Evolutionary conservation across 2,797 vertebrate genomes (phyloP).

Genomic region (Gadopsis marmoratus): DNA sequence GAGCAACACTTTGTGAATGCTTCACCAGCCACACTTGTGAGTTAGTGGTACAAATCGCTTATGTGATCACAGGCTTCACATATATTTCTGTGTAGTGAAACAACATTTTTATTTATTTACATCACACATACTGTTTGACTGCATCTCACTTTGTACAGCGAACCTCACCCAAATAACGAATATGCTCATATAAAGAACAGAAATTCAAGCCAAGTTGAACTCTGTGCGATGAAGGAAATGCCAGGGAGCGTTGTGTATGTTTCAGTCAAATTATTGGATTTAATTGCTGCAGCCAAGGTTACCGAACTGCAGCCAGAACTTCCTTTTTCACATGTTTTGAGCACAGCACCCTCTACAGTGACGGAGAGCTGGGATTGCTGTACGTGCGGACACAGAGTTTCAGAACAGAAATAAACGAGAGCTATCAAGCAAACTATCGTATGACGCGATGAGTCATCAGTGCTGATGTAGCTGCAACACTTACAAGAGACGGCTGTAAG

Average conservation of each 20-base stretch:
- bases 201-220: background rate
- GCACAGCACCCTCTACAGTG: background rate
- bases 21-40: background rate
- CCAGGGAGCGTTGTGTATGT: background rate
- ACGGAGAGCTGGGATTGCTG: background rate
- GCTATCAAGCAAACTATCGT: conserved; percentile 58
- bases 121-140: background rate
- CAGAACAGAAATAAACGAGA: conserved; percentile 37
- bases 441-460: conserved; percentile 56
- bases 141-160: background rate
- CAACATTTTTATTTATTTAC: background rate
- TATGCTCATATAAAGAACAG: background rate
- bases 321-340: conserved; percentile 20
- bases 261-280: background rate
- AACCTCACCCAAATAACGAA: background rate
- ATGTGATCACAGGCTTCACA: background rate
- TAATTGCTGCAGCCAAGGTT: background rate
- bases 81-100: background rate
- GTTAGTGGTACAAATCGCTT: background rate
- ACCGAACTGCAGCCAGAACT: conserved; percentile 1
- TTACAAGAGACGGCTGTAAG: conserved; percentile 12
- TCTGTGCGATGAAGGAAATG: background rate
- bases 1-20: background rate
- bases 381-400: conserved; percentile 19
- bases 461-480: conserved; percentile 42